Conservation (phyloP, 2,797 vertebrate species). For the Clamator glandarius region DNA sequence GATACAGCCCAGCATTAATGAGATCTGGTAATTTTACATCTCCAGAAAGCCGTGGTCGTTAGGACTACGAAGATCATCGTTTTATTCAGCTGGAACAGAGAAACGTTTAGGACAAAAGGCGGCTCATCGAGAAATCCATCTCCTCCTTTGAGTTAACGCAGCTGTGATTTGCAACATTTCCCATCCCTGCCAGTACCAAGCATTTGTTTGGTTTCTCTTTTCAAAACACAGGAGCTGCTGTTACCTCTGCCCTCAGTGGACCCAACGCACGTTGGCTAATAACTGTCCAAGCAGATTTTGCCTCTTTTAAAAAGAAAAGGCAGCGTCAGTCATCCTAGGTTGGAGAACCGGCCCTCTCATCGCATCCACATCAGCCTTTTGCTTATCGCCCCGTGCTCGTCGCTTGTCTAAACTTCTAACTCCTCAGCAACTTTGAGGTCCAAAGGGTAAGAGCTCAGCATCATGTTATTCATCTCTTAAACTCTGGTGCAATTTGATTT, state of each 20-base stretch:
- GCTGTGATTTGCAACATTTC: neutral
- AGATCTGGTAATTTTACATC: constrained; percentile 74
- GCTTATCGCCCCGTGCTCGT: neutral
- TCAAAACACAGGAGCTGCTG: neutral
- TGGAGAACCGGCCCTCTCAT: neutral
- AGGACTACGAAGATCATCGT: neutral
- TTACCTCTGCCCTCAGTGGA: neutral
- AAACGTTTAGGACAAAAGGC: constrained; percentile 25
- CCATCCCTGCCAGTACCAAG: neutral
- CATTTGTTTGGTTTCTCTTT: constrained; percentile 7
- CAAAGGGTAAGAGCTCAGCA: neutral
- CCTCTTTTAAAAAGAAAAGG: neutral
- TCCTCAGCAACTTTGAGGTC: neutral
- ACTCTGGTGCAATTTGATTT: neutral
- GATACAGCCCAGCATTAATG: constrained; percentile 77
- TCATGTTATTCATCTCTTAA: accelerated
- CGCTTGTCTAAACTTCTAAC: neutral
- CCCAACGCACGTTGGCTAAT: neutral
- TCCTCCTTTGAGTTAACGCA: constrained; percentile 16
- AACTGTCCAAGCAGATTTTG: neutral
- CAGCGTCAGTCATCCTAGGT: neutral
- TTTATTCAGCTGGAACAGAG: neutral
- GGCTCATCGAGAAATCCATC: neutral
- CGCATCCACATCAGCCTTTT: neutral
- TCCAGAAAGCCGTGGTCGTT: constrained; percentile 22